Base-by-base conservation (phyloP, 2,113 vertebrate species). In the Hippocampus guttulatus region DNA sequence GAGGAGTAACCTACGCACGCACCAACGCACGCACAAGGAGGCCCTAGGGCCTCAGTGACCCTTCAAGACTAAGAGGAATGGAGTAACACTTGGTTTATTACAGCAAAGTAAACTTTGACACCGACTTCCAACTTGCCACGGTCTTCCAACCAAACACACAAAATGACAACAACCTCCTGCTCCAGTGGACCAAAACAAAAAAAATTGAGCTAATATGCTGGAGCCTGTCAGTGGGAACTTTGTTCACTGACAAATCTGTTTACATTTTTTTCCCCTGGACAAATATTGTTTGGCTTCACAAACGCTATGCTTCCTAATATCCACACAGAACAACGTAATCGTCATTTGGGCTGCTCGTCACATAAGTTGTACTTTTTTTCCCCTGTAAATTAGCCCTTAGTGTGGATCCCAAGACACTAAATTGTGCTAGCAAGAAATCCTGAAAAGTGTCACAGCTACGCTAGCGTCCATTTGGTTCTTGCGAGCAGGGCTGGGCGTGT, bases 1-100 rank as follows among this genome's bases (percentile, higher is more conserved):
- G 82, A 90, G 90, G 76, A 93, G 92, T 23, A 93, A 93, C 84
- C 85, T 93, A 15, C 90, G 92, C 65, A 92, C 92, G 11, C 92
- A 93, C 67, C 90, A 91, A 63, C 81, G 90, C 78, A 91, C 81
- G 64, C 92, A 93, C 88, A 84, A 81, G 73, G 87, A 88, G 33
- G 58, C 67, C 7, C 54, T 75, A 0, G 5, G 60, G n/a, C 84
- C 66, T 7, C 60, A 74, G 70, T 85, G 74, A 87, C 60, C 61
- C 61, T 54, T 20, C 20, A 8, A 5, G 6, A 12, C 33, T 1
- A 5, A 14, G 58, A 57, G 20, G 8, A 18, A 2, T 27, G 30
- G 6, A 6, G 30, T 62, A 52, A 30, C 5, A 60, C 27, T 14
- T 57, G 23, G 18, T 18, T 7, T 51, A 57, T n/a, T 55, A 23